phyloP scores from a whole-genome alignment of 2,888 invertebrate genomes.

The Drosophila heteroneura region DNA sequence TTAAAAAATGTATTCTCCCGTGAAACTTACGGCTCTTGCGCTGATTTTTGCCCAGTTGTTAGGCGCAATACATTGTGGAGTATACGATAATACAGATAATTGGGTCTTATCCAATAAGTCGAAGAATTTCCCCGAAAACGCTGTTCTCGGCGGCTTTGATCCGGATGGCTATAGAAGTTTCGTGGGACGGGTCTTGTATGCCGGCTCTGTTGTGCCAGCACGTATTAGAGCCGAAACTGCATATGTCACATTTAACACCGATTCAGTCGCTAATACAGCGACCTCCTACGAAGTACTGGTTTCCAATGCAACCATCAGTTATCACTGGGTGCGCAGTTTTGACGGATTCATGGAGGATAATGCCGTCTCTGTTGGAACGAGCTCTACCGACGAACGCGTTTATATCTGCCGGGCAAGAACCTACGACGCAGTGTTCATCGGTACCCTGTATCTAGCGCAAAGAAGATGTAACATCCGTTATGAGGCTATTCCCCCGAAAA shows the following conservation, averaged over 20 bases:
- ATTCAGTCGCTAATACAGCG: not conserved
- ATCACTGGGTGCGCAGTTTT: conserved; percentile 53
- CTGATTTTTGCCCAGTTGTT: conserved; percentile 48
- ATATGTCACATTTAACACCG: conserved; percentile 37
- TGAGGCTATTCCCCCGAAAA: conserved; percentile 22
- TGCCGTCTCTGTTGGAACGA: conserved; percentile 54
- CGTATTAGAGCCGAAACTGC: conserved; percentile 49
- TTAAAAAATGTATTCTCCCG: conserved; percentile 36
- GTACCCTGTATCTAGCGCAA: conserved; percentile 35
- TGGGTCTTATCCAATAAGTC: conserved; percentile 36
- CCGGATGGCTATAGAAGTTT: conserved; percentile 2
- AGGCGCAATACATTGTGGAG: conserved; percentile 36
- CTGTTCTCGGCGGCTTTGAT: conserved; percentile 53
- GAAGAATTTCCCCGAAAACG: conserved; percentile 36
- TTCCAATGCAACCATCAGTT: conserved; percentile 33
- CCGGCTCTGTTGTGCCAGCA: conserved; percentile 38
- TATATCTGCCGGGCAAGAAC: conserved; percentile 46
- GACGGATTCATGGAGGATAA: conserved; percentile 51
- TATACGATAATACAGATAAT: conserved; percentile 41
- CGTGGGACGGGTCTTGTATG: too few relatives aligned
- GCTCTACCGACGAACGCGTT: conserved; percentile 38
- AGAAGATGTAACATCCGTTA: conserved; percentile 44
- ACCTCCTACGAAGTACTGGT: conserved; percentile 36
- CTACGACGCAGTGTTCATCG: conserved; percentile 40
- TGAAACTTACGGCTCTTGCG: conserved; percentile 21